Evolutionary conservation across 1,140 invertebrate species (phyloP), one percentile per base, ranked within the genome.

Genomic region (Dreissena polymorpha): DNA sequence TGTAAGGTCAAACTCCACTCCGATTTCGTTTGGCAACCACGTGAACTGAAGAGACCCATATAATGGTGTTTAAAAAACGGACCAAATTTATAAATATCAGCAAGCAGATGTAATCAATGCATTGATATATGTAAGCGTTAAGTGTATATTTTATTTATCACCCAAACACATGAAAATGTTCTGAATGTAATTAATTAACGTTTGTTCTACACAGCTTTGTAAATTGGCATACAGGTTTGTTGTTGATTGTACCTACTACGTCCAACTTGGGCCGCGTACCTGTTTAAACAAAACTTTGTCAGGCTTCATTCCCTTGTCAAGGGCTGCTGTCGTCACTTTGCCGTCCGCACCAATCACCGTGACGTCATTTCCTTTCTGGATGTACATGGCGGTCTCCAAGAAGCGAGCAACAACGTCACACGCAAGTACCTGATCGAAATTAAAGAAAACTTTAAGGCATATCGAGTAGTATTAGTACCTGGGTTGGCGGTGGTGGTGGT

Each of bases 1-100:
- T 21, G 89, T 86, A 65, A 92, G 77, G 85, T 92, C 87, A 85
- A 87, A 86, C 70, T 81, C 80, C 7, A 68, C 23, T n/a, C 86
- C 88, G 12, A 92, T 84, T 84, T 92, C 92, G 88, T 92, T 92
- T 50, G 92, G 88, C 51, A 92, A 80, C 92, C 92, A 92, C 29
- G 91, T 92, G 67, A 91, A 81, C 88, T 89, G 39, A 39, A 39
- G 39, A 39, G 39, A 39, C 39, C 39, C 2, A 39, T 8, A 39
- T 5, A 39, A 39, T 5, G 39, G 2, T 2, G 2, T 2, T 5
- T 5, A 39, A 5, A 39, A 39, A 39, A 39, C 39, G 39, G 39
- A 39, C 39, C 39, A 39, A 39, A 5, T 39, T 39, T 39, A 5
- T 39, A 39, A 39, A 5, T 8, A 39, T 39, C 8, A 5, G 39